These are phyloP conservation scores for Acomys russatus DNA, from an alignment of 2,797 vertebrate genomes.

Conservation along the genomic window DNA sequence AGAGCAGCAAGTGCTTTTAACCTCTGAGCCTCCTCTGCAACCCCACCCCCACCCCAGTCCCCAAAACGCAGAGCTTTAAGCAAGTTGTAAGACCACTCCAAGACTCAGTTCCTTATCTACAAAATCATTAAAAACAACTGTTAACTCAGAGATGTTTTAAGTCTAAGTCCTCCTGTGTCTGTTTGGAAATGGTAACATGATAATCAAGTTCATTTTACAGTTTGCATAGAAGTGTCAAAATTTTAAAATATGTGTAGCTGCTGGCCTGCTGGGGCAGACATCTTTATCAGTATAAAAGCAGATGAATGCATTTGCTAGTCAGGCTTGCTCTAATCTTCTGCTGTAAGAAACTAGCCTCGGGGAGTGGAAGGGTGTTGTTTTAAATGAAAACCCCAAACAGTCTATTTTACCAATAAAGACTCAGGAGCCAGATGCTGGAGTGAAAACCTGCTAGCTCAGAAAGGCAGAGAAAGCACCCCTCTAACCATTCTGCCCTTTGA, in stretches of 20 bases:
- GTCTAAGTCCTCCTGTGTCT: not conserved
- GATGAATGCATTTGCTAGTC: not conserved
- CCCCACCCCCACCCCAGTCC: not conserved
- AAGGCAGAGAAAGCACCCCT: no score
- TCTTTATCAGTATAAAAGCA: not conserved
- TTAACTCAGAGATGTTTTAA: constrained; percentile 16
- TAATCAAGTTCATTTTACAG: not conserved
- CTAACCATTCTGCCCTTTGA: no score
- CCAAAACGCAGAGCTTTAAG: not conserved
- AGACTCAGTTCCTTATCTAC: not conserved
- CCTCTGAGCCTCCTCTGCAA: no score
- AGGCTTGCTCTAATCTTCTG: constrained; percentile 5
- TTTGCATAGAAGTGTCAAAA: not conserved
- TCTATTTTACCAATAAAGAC: no score
- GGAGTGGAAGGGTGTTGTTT: not conserved
- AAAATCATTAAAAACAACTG: not conserved
- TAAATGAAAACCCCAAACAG: no score
- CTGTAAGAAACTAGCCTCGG: not conserved
- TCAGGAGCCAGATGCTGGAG: no score
- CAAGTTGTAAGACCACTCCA: no score
- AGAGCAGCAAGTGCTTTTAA: no score
- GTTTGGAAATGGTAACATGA: not conserved
- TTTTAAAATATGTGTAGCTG: not conserved
- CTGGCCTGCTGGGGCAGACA: not conserved
- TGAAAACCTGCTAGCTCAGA: no score